These are phyloP conservation scores for Poeciliopsis gracilis DNA, from an alignment of 2,797 vertebrate genomes.

Conservation along the genomic window DNA sequence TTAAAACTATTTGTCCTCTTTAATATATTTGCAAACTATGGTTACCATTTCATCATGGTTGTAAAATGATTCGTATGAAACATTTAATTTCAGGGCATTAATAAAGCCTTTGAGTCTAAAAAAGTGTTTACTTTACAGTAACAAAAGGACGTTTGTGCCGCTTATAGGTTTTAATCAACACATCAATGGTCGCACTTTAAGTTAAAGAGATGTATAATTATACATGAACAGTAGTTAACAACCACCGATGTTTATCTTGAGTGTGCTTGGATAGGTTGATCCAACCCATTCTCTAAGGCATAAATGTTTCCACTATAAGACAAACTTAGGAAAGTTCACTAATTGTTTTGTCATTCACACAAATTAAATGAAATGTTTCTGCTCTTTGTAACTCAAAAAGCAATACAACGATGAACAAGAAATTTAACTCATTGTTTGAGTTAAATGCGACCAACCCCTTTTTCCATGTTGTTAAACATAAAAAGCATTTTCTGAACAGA, in stretches of 20 bases:
- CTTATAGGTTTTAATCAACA: not conserved
- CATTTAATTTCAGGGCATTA: not conserved
- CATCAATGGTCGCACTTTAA: not conserved
- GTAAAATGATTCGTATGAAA: not conserved
- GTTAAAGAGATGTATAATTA: not conserved
- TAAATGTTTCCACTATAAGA: not conserved
- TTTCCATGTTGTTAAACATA: not conserved
- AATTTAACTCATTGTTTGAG: not conserved
- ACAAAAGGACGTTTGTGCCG: not conserved
- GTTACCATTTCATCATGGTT: not conserved
- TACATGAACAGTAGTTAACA: not conserved
- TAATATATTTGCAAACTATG: not conserved
- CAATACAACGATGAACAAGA: not conserved
- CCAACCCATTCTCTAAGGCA: not conserved
- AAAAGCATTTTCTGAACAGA: not conserved
- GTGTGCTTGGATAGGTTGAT: not conserved
- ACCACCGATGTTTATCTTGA: not conserved
- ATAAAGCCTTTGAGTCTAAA: not conserved
- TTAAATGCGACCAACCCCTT: no score
- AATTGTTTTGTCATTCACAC: not conserved
- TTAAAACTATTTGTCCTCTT: not conserved
- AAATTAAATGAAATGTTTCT: not conserved
- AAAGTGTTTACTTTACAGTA: not conserved
- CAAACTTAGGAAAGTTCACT: not conserved
- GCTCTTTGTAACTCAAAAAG: not conserved